Evolutionary conservation across 2,797 vertebrate species (phyloP), one percentile per base, ranked within the genome.

Genomic region (Danio kyathit): DNA sequence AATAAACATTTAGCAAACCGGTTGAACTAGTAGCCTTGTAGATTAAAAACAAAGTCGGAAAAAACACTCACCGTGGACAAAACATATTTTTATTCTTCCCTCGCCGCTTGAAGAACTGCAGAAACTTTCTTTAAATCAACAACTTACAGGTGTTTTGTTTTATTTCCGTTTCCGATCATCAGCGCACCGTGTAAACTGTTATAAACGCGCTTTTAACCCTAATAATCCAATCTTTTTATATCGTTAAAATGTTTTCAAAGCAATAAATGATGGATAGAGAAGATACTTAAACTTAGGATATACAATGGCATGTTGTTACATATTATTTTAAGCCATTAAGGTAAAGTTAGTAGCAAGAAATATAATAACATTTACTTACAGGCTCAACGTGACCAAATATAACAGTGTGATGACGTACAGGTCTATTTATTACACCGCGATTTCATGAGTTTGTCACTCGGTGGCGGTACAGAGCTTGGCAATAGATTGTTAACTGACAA

Each of bases 81-180:
- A 49, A n/a, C 67, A 71, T 71, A 9, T 71, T 71, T 54, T 13
- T 5, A 16, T 7, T 70, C 29, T 70, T 54, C 29, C 38, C 6
- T 71, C 29, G 13, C 6, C 11, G 17, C 69, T 40, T 10, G 29
- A 13, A 49, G 21, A 69, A 51, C 66, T 49, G 21, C 46, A 2
- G 19, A 21, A 6, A 10, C 46, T 38, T n/a, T 51, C 19, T 21
- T 14, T 12, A 66, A 51, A 51, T 8, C 11, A 67, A 10, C 44
- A 51, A 38, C 16, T 51, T 2, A 63, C 13, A 7, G 11, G 13
- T 12, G 9, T 4, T 5, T 29, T 29, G 29, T 16, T 19, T 29
- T 12, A 41, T 49, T 6, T 2, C 4, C 60, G 11, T 3, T 19
- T 1, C 1, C 16, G n/a, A 64, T 52, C 7, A 14, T 41, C 46